These are phyloP conservation scores for Hermaeophaga mercurialis DNA, from an alignment of 2,888 invertebrate species.

Conservation along the genomic window DNA sequence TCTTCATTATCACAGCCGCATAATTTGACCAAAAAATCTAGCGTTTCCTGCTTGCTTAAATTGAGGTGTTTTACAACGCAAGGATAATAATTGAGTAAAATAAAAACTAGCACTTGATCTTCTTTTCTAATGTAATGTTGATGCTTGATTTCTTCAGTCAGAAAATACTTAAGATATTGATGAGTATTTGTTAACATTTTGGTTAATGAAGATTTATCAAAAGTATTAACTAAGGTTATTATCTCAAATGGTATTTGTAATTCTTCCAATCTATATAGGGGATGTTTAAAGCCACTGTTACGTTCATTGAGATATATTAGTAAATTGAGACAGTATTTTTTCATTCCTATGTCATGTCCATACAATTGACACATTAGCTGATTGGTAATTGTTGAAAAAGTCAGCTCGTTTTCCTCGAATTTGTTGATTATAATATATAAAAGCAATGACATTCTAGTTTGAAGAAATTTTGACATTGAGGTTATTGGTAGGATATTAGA, in stretches of 20 bases:
- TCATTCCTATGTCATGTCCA: slow-evolving; percentile 39
- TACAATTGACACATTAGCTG: slow-evolving; percentile 43
- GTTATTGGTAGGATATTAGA: slow-evolving; percentile 24
- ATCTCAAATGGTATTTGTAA: slow-evolving; percentile 42
- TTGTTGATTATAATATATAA: slow-evolving; percentile 44
- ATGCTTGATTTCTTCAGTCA: slow-evolving; percentile 41
- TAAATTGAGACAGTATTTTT: slow-evolving; percentile 42
- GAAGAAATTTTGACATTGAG: slow-evolving; percentile 33
- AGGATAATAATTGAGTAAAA: slow-evolving; percentile 49
- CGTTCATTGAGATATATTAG: slow-evolving; percentile 44
- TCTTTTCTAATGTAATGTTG: slow-evolving; percentile 38
- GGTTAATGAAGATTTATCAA: slow-evolving; percentile 35
- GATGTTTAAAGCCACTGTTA: slow-evolving; percentile 36
- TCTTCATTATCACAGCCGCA: slow-evolving; percentile 48
- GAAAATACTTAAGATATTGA: slow-evolving; percentile 41
- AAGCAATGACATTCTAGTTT: slow-evolving; percentile 40
- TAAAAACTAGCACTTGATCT: slow-evolving; percentile 42
- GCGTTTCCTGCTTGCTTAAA: slow-evolving; percentile 44
- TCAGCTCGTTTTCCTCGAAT: slow-evolving; percentile 42
- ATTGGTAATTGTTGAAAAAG: slow-evolving; percentile 41
- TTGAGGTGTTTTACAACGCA: slow-evolving; percentile 46
- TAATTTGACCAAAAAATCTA: slow-evolving; percentile 46
- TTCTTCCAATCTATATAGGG: slow-evolving; percentile 42
- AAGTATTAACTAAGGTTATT: slow-evolving; percentile 36
- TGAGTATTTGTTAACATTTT: slow-evolving; percentile 43